Conservation (phyloP, 2,113 vertebrate genomes). For the Gorilla gorilla region DNA sequence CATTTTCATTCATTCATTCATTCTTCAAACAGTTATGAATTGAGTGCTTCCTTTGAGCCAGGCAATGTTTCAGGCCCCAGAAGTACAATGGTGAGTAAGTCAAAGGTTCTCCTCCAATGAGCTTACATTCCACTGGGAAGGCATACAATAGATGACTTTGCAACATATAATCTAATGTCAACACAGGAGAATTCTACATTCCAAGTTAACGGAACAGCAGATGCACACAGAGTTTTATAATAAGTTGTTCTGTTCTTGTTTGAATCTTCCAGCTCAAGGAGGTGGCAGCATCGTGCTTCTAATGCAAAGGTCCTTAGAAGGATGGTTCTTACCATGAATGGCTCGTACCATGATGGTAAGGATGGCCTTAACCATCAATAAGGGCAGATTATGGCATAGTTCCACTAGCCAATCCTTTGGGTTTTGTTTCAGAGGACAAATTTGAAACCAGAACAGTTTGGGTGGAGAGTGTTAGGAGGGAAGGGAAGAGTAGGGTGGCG, state of each 20-base stretch:
- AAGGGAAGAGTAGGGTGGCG: not conserved
- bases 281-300: not conserved
- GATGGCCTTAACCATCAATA: not conserved
- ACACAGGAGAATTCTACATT: not conserved
- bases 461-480: not conserved
- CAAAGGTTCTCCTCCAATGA: not conserved
- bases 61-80: not conserved
- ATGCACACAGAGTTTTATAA: not conserved
- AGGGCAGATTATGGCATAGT: not conserved
- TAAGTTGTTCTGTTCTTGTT: not conserved
- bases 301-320: not conserved
- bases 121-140: not conserved
- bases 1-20: not conserved
- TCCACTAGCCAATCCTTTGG: not conserved
- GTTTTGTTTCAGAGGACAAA: not conserved
- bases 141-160: not conserved
- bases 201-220: not conserved
- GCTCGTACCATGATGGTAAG: not conserved
- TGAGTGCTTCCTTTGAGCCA: not conserved
- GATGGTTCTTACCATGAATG: not conserved
- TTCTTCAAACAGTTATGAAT: not conserved
- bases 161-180: not conserved
- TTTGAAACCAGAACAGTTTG: not conserved
- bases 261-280: not conserved
- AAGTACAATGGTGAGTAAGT: not conserved